phyloP scores from a whole-genome alignment of 2,888 invertebrate species.

The Lepidocyrtoides sp. region DNA sequence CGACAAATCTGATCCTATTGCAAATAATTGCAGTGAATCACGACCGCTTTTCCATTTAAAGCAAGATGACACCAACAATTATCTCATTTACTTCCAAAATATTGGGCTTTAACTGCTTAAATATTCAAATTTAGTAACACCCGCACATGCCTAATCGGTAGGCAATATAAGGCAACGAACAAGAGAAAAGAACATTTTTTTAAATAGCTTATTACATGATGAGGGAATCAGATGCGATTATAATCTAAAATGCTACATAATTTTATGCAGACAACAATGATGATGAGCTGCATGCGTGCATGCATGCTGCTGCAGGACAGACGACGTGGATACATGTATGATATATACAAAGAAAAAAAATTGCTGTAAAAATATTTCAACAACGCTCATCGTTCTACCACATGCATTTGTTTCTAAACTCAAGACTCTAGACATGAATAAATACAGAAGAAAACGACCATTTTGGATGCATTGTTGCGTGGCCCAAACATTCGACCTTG shows the following conservation, averaged over 20 bases:
- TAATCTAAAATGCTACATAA: conserved; percentile 67
- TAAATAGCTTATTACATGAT: conserved; percentile 13
- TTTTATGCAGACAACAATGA: conserved; percentile 70
- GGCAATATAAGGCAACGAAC: conserved; percentile 24
- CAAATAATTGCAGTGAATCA: conserved; percentile 74
- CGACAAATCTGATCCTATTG: conserved; percentile 57
- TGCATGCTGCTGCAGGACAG: conserved; percentile 63
- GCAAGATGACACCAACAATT: conserved; percentile 79
- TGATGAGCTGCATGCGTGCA: conserved; percentile 72
- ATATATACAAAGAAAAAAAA: not conserved
- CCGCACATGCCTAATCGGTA: conserved; percentile 60
- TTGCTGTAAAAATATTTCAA: not conserved
- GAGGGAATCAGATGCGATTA: conserved; percentile 64
- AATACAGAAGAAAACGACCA: conserved; percentile 1
- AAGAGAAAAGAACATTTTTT: not conserved
- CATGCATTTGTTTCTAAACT: not conserved
- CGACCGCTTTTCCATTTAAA: conserved; percentile 75
- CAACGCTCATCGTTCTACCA: not conserved
- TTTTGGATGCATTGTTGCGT: conserved; percentile 29
- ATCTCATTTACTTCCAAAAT: conserved; percentile 79
- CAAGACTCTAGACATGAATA: conserved; percentile 50
- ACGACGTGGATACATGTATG: not conserved
- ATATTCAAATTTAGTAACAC: conserved; percentile 76
- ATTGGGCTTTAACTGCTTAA: conserved; percentile 64
- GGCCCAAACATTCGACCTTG: conserved; percentile 66